These are phyloP conservation scores for Gasteruption jaculator DNA, from an alignment of 2,888 invertebrate genomes.

Conservation along the genomic window DNA sequence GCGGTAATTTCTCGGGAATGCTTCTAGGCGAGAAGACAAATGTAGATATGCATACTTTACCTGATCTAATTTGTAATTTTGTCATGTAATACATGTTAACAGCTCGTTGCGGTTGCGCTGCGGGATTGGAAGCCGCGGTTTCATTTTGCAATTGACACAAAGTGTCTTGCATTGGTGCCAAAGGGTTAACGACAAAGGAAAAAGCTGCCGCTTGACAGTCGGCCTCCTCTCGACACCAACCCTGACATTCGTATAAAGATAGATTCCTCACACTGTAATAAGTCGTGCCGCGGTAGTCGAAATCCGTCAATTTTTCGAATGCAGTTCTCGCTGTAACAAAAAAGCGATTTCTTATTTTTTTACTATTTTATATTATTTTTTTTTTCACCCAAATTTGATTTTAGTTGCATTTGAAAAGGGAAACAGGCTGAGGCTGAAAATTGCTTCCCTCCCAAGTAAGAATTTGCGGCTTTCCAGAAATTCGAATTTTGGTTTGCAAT, in stretches of 20 bases:
- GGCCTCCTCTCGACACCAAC: slow-evolving; percentile 89
- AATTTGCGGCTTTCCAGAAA: too few relatives aligned
- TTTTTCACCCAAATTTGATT: too few relatives aligned
- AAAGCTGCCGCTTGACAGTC: slow-evolving; percentile 91
- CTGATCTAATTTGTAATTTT: slow-evolving; percentile 81
- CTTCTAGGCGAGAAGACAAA: too few relatives aligned
- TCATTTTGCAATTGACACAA: slow-evolving; percentile 89
- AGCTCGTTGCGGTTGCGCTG: slow-evolving; percentile 74
- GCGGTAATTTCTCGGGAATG: too few relatives aligned
- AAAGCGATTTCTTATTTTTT: not conserved
- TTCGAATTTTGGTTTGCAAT: too few relatives aligned
- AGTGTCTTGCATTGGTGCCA: slow-evolving; percentile 89
- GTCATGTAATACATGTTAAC: slow-evolving; percentile 95
- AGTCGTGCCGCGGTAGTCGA: slow-evolving; percentile 84
- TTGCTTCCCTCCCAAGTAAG: too few relatives aligned
- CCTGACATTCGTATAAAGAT: slow-evolving; percentile 89
- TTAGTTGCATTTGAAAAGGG: too few relatives aligned
- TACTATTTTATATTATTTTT: too few relatives aligned
- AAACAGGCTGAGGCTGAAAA: too few relatives aligned
- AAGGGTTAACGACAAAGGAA: slow-evolving; percentile 88
- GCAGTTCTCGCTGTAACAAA: slow-evolving; percentile 71
- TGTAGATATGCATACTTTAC: too few relatives aligned
- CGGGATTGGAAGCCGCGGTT: slow-evolving; percentile 85
- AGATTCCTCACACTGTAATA: slow-evolving; percentile 91
- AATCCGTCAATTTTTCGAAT: slow-evolving; percentile 90